Percentiles rank a stretch among this genome's conserved stretches.
These are phyloP conservation scores for Acridotheres tristis DNA, from an alignment of 2,797 vertebrate species.

Conservation along the genomic window DNA sequence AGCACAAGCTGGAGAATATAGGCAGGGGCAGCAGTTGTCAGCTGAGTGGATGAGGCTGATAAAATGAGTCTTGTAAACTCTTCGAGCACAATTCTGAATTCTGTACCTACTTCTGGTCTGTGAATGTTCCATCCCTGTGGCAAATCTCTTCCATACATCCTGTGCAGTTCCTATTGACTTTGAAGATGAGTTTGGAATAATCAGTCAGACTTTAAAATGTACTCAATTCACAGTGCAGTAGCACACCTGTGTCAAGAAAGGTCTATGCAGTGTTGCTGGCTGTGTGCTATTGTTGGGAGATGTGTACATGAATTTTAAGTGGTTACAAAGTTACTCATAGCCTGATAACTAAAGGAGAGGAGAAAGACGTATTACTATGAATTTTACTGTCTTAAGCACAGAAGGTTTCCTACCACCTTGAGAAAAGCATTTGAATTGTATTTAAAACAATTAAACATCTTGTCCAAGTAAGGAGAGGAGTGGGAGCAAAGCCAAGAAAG, in stretches of 20 bases:
- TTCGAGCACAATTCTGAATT: background rate
- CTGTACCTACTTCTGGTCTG: background rate
- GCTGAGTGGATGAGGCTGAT: background rate
- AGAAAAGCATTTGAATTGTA: background rate
- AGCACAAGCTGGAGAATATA: background rate
- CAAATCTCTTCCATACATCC: background rate
- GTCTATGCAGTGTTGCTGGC: background rate
- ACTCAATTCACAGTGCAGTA: background rate
- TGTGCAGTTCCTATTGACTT: background rate
- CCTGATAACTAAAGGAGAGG: background rate
- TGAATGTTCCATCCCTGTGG: background rate
- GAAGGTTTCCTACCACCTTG: background rate
- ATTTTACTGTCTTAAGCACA: background rate
- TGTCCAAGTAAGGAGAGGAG: background rate
- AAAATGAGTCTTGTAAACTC: background rate
- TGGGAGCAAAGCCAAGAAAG: conserved; percentile 31
- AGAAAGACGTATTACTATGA: background rate
- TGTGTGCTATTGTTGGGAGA: background rate
- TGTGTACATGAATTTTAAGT: background rate
- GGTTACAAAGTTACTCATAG: background rate
- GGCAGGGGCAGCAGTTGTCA: background rate
- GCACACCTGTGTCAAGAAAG: background rate
- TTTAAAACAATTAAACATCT: conserved; percentile 10
- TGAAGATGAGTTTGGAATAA: background rate
- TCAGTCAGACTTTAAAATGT: background rate